Evolutionary conservation across 2,888 invertebrate species (phyloP).

Genomic region (Heteromurus nitidus): DNA sequence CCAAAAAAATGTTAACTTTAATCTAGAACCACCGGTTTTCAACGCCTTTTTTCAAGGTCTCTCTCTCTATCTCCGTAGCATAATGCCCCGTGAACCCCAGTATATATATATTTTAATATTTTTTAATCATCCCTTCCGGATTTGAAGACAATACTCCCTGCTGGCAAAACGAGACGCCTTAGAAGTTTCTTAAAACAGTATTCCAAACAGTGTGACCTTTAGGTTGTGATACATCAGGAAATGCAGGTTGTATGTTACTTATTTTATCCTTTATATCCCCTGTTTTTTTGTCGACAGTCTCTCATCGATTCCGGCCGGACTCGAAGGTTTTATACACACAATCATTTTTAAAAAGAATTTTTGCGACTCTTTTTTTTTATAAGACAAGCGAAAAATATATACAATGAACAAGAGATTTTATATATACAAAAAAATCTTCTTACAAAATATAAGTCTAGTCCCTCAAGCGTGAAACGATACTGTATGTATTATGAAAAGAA

Average conservation of each 20-base stretch:
- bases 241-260: conserved; percentile 2
- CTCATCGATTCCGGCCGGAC: too few relatives aligned
- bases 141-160: not conserved
- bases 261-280: too few relatives aligned
- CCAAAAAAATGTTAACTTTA: conserved; percentile 16
- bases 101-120: not conserved
- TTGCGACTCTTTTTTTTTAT: too few relatives aligned
- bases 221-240: conserved; percentile 18
- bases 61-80: conserved; percentile 19
- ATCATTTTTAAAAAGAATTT: conserved; percentile 20
- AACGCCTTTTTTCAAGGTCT: conserved; percentile 22
- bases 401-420: too few relatives aligned
- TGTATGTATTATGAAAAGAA: too few relatives aligned
- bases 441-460: conserved; percentile 54
- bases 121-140: not conserved
- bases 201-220: conserved; percentile 10
- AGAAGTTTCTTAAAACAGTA: conserved; percentile 17
- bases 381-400: conserved; percentile 6
- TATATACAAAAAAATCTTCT: too few relatives aligned
- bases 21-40: conserved; percentile 40
- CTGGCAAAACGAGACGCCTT: too few relatives aligned
- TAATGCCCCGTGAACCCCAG: conserved; percentile 7
- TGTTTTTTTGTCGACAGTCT: too few relatives aligned
- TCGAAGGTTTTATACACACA: too few relatives aligned
- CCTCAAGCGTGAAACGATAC: conserved; percentile 47